phyloP scores from a whole-genome alignment of 2,888 invertebrate species.

The Apotomis turbidana region DNA sequence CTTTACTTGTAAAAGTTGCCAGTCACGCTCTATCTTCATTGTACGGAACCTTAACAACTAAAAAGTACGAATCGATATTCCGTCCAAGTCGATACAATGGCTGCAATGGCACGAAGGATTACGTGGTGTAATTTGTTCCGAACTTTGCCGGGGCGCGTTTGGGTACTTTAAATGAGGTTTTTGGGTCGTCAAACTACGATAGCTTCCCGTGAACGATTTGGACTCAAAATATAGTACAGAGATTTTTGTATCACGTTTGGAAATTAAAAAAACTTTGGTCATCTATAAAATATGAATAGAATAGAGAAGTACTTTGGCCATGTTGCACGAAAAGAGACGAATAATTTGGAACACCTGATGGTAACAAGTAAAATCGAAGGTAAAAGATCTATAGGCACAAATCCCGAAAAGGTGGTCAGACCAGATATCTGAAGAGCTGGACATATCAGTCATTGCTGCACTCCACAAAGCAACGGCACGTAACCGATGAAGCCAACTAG shows the following conservation, averaged over 20 bases:
- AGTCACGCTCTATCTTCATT: background rate
- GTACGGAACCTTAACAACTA: constrained; percentile 56
- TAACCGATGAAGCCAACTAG: no score
- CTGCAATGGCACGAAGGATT: constrained; percentile 41
- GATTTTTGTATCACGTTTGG: background rate
- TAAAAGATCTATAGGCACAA: no score
- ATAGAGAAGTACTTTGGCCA: no score
- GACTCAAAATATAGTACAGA: constrained; percentile 12
- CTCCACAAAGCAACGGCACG: no score
- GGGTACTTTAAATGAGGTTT: constrained; percentile 37
- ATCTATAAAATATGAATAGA: no score
- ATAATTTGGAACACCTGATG: no score
- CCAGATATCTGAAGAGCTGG: no score
- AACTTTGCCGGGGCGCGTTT: constrained; percentile 28
- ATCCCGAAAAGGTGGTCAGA: no score
- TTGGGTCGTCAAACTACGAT: constrained; percentile 31
- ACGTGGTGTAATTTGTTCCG: constrained; percentile 39
- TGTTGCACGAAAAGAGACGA: no score
- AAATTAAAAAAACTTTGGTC: background rate
- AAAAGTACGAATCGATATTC: constrained; percentile 64
- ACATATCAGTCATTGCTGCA: no score
- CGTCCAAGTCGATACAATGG: constrained; percentile 59
- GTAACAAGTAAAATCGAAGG: no score
- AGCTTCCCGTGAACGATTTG: background rate
- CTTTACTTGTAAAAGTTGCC: background rate